Percentiles rank a stretch among this genome's conserved stretches.
Conservation (phyloP, 64 coral and sea anemone species). For the Actinia equina region DNA sequence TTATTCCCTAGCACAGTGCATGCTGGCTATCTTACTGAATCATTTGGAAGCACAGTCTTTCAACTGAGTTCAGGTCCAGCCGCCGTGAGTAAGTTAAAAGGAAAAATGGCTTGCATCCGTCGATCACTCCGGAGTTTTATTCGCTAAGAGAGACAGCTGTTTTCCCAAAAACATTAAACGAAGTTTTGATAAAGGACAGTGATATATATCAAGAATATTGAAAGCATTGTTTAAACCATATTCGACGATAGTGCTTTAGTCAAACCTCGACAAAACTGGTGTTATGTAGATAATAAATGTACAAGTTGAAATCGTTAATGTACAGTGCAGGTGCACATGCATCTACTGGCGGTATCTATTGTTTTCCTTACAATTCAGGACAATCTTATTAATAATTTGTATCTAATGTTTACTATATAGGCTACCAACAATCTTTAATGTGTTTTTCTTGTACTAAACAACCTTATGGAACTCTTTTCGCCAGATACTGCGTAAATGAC, state of each 20-base stretch:
- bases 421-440: neutral
- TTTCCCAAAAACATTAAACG: neutral
- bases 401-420: neutral
- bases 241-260: no score
- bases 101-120: no score
- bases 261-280: neutral
- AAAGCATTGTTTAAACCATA: neutral
- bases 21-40: no score
- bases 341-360: neutral
- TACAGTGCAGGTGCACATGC: neutral
- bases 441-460: neutral
- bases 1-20: no score
- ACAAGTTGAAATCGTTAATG: neutral
- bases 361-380: neutral
- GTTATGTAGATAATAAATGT: neutral
- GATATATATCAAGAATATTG: neutral
- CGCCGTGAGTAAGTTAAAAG: no score
- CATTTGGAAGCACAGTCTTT: neutral
- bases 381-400: conserved; percentile 4
- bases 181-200: neutral
- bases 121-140: no score
- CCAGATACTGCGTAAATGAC: neutral
- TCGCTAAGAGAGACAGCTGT: neutral
- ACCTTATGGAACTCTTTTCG: neutral
- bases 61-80: neutral